These are phyloP conservation scores for Stenotaenia linearis DNA, from an alignment of 2,888 invertebrate genomes.

Conservation along the genomic window DNA sequence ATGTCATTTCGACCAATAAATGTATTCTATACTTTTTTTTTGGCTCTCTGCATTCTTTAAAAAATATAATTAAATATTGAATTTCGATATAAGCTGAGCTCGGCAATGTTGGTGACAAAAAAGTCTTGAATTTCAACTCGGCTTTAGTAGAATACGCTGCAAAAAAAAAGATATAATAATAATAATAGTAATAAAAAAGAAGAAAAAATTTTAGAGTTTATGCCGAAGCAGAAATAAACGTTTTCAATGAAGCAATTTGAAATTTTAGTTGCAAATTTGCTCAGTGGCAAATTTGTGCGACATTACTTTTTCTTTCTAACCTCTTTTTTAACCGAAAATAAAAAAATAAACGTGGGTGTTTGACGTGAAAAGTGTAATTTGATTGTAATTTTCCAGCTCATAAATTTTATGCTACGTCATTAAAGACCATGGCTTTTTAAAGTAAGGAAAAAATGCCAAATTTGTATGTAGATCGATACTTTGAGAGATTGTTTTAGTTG, in stretches of 20 bases:
- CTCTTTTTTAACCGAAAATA: not conserved
- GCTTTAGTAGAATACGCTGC: too few relatives aligned
- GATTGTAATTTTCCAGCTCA: conserved; percentile 1
- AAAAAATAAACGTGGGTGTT: not conserved
- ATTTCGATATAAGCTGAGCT: not conserved
- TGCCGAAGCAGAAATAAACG: not conserved
- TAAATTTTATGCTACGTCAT: conserved; percentile 19
- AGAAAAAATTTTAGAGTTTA: not conserved
- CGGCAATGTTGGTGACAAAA: not conserved
- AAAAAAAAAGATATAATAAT: too few relatives aligned
- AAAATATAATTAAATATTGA: not conserved
- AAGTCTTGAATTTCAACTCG: too few relatives aligned
- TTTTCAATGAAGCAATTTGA: not conserved
- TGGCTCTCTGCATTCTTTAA: not conserved
- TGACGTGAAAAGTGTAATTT: conserved; percentile 24
- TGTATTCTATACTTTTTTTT: not conserved
- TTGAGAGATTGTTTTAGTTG: not conserved
- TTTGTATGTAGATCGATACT: not conserved
- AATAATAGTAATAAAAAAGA: too few relatives aligned
- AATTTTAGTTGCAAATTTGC: not conserved
- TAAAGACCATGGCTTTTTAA: conserved; percentile 2
- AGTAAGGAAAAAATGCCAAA: not conserved
- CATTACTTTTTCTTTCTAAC: not conserved
- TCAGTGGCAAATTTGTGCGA: not conserved
- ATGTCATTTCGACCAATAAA: not conserved